Conservation (phyloP, 1,140 invertebrate species). For the Centruroides sculpturatus region DNA sequence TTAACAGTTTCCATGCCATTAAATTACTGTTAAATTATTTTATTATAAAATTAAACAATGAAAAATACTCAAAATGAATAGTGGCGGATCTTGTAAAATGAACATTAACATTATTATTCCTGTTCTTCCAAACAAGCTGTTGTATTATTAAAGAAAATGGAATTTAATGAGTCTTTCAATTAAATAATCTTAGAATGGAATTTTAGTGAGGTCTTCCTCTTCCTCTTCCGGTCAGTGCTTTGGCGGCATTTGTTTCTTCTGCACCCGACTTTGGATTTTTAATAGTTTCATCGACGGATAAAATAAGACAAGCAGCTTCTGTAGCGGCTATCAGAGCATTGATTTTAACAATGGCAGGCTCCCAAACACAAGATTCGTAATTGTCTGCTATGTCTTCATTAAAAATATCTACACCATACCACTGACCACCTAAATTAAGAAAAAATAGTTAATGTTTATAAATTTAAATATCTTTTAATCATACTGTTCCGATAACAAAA, state of each 20-base stretch:
- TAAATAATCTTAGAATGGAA: too few species aligned
- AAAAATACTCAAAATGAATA: too few species aligned
- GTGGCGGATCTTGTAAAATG: too few species aligned
- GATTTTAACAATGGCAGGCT: conserved; percentile 89
- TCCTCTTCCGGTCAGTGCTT: conserved; percentile 17
- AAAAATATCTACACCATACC: conserved; percentile 92
- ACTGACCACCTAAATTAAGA: conserved; percentile 45
- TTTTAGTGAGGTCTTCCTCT: conserved; percentile 18
- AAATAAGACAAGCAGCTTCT: conserved; percentile 87
- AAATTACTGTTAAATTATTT: too few species aligned
- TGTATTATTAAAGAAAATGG: too few species aligned
- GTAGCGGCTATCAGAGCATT: conserved; percentile 92
- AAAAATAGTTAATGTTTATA: conserved; percentile 1
- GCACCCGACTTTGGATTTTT: conserved; percentile 65
- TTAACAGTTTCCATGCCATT: too few species aligned
- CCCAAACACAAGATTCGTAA: conserved; percentile 88
- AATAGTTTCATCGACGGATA: conserved; percentile 97
- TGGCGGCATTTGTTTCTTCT: conserved; percentile 14
- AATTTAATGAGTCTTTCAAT: too few species aligned
- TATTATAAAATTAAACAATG: too few species aligned
- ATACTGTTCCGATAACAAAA: too few species aligned
- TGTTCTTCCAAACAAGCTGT: too few species aligned
- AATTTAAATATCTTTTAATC: too few species aligned
- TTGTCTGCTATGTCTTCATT: conserved; percentile 91
- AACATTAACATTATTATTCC: too few species aligned